Evolutionary conservation across 2,113 vertebrate genomes (phyloP), one percentile per base, ranked within the genome.

Genomic region (Melanotaenia duboulayi): DNA sequence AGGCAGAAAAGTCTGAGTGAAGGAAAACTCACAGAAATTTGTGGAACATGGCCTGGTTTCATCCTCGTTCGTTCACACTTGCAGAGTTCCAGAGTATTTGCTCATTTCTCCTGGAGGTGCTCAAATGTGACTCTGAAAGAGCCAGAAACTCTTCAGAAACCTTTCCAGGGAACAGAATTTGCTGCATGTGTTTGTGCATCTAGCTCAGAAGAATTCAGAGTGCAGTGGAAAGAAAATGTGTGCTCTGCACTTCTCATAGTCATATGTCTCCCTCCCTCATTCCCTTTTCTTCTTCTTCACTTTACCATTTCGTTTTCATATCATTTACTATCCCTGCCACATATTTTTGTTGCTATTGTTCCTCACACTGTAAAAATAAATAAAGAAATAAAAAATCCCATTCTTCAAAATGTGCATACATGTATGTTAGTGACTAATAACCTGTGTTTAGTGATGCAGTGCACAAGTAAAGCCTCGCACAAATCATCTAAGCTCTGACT

Each of bases 201-300:
- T 14, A 9, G 44, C 55, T 23, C 57, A 64, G 56, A 77, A 20
- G 76, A 74, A 28, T 80, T 23, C 49, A 62, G 46, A 59, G 56
- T 4, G 24, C 19, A 14, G 40, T 16, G 46, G 65, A 65, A 62
- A 28, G 65, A 76, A 83, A 76, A 56, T 65, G 75, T 81, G 64
- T 74, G 57, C 63, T 55, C 75, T 76, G 86, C 74, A 83, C 13
- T 73, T 78, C 68, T 58, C 66, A 42, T 16, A 32, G 28, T 60
- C 70, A 81, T 73, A 73, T 63, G 57, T 66, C 74, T 59, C 40
- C 42, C 16, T 37, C 39, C 11, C 35, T 42, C 10, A 0, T 55
- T 66, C 56, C 20, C 10, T 44, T 32, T 32, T 35, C 1, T 23
- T 74, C 35, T 20, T 50, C 35, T 69, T 39, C 9, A 40, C 57